A percentile compares a stretch with the other conserved stretches of the same genome.
phyloP scores from a whole-genome alignment of 2,113 vertebrate species.

The Arothron firmamentum region DNA sequence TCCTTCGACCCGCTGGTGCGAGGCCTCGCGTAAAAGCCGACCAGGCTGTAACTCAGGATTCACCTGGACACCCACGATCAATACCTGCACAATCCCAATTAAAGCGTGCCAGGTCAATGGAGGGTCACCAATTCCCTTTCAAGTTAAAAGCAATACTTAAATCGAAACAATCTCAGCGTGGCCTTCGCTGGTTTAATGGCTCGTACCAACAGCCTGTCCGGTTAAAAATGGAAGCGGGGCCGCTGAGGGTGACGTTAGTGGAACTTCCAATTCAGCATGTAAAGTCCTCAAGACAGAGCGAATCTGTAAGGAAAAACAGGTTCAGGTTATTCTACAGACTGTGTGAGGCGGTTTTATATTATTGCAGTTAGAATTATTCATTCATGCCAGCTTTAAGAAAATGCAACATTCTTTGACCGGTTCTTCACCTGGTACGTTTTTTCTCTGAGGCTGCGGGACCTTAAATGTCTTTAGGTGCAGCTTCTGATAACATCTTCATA shows the following conservation, averaged over 20 bases:
- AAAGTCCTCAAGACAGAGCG: too few species aligned
- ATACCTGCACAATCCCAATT: constrained; percentile 79
- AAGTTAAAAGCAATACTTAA: constrained; percentile 78
- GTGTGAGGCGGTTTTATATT: too few species aligned
- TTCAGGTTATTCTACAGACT: too few species aligned
- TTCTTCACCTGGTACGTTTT: too few species aligned
- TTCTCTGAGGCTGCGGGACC: too few species aligned
- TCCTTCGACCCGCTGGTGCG: constrained; percentile 50
- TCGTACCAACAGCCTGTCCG: constrained; percentile 61
- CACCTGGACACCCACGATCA: constrained; percentile 71
- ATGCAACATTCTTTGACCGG: too few species aligned
- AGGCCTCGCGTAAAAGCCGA: constrained; percentile 70
- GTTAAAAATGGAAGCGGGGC: constrained; percentile 60
- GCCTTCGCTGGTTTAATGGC: constrained; percentile 74
- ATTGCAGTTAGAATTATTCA: too few species aligned
- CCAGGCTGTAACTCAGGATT: constrained; percentile 74
- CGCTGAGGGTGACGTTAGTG: constrained; percentile 2
- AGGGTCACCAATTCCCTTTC: constrained; percentile 75
- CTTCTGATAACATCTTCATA: too few species aligned
- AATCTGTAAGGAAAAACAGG: too few species aligned
- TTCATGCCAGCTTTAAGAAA: too few species aligned
- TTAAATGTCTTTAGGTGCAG: too few species aligned
- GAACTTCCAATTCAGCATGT: constrained; percentile 18
- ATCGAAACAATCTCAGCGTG: constrained; percentile 69
- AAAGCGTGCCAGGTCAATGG: constrained; percentile 74